A percentile compares a stretch with the other conserved stretches of the same genome.
phyloP scores from a whole-genome alignment of 2,797 vertebrate species.

The Sebastes iracundus region DNA sequence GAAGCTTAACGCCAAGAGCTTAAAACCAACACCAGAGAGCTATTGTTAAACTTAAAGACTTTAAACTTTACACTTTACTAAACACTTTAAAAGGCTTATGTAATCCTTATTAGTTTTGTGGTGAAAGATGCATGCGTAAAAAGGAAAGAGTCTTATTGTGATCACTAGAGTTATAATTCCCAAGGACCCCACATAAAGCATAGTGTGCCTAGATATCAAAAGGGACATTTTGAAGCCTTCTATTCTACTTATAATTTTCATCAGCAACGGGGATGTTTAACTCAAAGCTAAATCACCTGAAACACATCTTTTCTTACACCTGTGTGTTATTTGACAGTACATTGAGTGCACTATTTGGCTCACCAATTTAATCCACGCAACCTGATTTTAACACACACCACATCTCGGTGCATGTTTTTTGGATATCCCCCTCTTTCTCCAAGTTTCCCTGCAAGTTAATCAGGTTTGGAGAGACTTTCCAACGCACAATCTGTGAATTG shows the following conservation, averaged over 20 bases:
- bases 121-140: not conserved
- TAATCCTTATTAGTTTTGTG: slow-evolving; percentile 10
- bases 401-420: slow-evolving; percentile 33
- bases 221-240: not conserved
- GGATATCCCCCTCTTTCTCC: slow-evolving; percentile 25
- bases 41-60: slow-evolving; percentile 34
- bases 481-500: slow-evolving; percentile 65
- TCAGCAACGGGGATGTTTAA: not conserved
- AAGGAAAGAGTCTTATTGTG: not conserved
- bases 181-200: not conserved
- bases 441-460: slow-evolving; percentile 50
- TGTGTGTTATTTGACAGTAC: not conserved
- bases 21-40: slow-evolving; percentile 8
- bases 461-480: slow-evolving; percentile 53
- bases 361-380: not conserved
- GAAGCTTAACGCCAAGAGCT: not conserved
- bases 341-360: slow-evolving; percentile 3
- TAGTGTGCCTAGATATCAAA: not conserved
- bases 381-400: slow-evolving; percentile 6
- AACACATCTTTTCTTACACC: not conserved
- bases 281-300: not conserved
- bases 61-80: not conserved
- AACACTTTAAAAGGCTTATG: slow-evolving; percentile 18
- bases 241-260: not conserved
- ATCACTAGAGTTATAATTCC: not conserved